Evolutionary conservation across 2,113 vertebrate genomes (phyloP).

Genomic region (Echinops telfairi): DNA sequence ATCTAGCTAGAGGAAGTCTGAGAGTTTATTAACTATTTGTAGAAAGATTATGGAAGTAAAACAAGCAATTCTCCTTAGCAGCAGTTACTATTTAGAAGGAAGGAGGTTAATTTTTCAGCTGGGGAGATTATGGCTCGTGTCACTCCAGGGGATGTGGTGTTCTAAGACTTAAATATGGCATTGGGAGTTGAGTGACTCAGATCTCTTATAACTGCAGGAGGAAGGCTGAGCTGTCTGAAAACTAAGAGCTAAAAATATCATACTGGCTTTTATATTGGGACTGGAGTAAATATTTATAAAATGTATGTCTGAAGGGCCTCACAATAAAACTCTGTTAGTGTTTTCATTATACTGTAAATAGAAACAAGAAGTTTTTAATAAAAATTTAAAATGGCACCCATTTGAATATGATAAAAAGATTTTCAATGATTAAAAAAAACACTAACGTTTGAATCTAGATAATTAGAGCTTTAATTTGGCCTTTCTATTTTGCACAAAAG

Average conservation of each 20-base stretch:
- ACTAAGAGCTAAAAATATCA: constrained; percentile 38
- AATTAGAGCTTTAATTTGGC: constrained; percentile 27
- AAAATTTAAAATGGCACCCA: constrained; percentile 46
- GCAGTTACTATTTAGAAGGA: constrained; percentile 37
- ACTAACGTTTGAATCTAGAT: constrained; percentile 23
- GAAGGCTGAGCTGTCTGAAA: constrained; percentile 44
- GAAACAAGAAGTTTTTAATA: constrained; percentile 30
- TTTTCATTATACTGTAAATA: constrained; percentile 53
- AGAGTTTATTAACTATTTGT: constrained; percentile 23
- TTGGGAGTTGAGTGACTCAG: constrained; percentile 56
- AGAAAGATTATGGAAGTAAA: constrained; percentile 33
- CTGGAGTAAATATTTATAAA: constrained; percentile 41
- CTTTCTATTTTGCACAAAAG: constrained; percentile 35
- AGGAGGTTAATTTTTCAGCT: constrained; percentile 47
- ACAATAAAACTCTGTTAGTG: neutral
- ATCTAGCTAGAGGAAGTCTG: constrained; percentile 43
- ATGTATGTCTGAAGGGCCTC: neutral
- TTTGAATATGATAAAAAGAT: constrained; percentile 44
- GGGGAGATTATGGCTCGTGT: constrained; percentile 55
- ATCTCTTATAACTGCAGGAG: constrained; percentile 43
- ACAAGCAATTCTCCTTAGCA: constrained; percentile 11
- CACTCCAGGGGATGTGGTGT: neutral
- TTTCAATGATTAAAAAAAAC: constrained; percentile 23
- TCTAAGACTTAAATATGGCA: constrained; percentile 41
- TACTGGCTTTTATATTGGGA: neutral